A percentile compares a stretch with the other conserved stretches of the same genome.
Conservation (phyloP, 2,888 invertebrate genomes). For the Heliconius cydno region DNA sequence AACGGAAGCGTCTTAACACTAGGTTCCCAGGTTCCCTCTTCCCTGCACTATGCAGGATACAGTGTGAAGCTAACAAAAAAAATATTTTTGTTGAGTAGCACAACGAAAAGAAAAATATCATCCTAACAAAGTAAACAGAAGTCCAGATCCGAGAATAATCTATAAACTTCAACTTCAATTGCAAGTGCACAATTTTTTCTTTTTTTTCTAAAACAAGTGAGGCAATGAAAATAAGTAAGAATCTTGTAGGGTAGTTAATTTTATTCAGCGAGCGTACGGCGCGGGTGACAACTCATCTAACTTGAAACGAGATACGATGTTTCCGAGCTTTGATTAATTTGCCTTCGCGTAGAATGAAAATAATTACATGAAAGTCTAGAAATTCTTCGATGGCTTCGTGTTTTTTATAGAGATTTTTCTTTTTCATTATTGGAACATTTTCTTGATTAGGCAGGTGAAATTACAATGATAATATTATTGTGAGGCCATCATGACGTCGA, state of each 20-base stretch:
- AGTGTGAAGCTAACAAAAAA: background rate
- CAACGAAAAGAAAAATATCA: too few relatives aligned
- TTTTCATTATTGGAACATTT: background rate
- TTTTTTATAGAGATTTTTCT: background rate
- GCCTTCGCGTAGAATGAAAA: conserved; percentile 27
- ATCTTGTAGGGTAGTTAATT: conserved; percentile 23
- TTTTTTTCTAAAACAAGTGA: background rate
- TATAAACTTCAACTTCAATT: background rate
- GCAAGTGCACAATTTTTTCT: background rate
- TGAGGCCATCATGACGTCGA: too few relatives aligned
- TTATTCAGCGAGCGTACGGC: conserved; percentile 28
- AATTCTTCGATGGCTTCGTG: conserved; percentile 17
- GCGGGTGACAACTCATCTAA: conserved; percentile 32
- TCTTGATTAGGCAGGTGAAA: too few relatives aligned
- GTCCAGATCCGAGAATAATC: background rate
- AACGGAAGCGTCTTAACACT: background rate
- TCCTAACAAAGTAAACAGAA: background rate
- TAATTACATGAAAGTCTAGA: conserved; percentile 23
- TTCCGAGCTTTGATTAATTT: conserved; percentile 31
- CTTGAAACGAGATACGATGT: conserved; percentile 32
- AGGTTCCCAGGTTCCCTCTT: background rate
- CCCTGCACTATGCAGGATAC: background rate
- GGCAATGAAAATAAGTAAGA: conserved; percentile 12
- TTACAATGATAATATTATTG: too few relatives aligned
- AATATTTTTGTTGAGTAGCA: too few relatives aligned